Evolutionary conservation across 2,113 vertebrate species (phyloP).

Genomic region (Sialia sialis): DNA sequence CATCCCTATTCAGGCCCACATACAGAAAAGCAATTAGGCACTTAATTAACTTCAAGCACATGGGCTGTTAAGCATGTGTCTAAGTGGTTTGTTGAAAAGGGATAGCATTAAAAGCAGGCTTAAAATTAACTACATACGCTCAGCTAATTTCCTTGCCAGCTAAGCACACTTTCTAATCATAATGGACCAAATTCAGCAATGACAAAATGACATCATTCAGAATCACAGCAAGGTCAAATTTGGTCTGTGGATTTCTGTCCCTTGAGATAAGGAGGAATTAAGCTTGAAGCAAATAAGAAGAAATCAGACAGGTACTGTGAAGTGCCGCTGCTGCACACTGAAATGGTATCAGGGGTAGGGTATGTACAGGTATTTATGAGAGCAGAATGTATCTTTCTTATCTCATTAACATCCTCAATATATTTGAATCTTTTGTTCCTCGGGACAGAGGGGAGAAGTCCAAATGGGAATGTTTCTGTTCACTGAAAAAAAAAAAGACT

Average conservation of each 20-base stretch:
- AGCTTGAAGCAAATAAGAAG: constrained; percentile 1
- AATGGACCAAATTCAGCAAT: constrained; percentile 10
- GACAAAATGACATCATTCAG: neutral
- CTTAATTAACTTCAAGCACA: constrained; percentile 63
- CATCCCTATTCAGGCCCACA: constrained; percentile 37
- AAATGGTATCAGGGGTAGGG: neutral
- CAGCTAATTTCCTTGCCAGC: constrained; percentile 39
- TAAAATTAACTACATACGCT: constrained; percentile 54
- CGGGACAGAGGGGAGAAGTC: neutral
- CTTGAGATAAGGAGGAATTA: neutral
- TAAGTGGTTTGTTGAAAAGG: constrained; percentile 61
- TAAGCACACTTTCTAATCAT: constrained; percentile 32
- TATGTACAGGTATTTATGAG: neutral
- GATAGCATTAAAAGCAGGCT: constrained; percentile 46
- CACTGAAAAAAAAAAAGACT: neutral
- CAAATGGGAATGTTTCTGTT: neutral
- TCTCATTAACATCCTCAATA: neutral
- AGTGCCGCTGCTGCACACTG: neutral
- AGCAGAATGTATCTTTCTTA: neutral
- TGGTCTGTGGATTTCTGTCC: constrained; percentile 2
- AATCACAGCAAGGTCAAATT: constrained; percentile 31
- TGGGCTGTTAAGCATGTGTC: constrained; percentile 56
- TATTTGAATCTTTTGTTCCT: neutral
- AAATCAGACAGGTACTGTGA: neutral
- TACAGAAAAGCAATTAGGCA: constrained; percentile 65